Evolutionary conservation across 2,888 invertebrate species (phyloP), one percentile per base, ranked within the genome.

Genomic region (Stratiomys singularior): DNA sequence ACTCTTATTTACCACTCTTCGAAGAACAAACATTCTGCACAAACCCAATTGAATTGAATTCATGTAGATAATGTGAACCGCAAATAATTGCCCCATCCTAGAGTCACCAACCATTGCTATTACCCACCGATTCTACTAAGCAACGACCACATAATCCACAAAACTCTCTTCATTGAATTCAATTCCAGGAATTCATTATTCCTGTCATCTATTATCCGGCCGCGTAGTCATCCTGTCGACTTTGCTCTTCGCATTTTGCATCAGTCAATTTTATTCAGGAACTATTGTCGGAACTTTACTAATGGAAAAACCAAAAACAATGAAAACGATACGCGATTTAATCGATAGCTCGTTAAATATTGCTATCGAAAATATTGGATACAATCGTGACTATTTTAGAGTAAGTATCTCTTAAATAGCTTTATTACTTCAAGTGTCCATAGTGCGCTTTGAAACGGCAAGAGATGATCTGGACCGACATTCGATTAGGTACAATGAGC

Each of bases 261-360:
- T 92, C 63, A 92, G 91, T 84, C 92, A 92, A 83, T 93, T 92
- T 84, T 93, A 93, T 84, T 92, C 92, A 60, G 93, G 92, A 0
- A 91, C 90, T 67, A 90, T 93, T 67, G 92, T 93, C 0, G 92
- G 93, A 0, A 90, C 91, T 0, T 83, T 92, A 77, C 85, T 93
- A 46, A 89, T 90, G 83, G 90, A 91, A 77, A 88, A 90, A 15
- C 90, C 91, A 0, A 90, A 89, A 81, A 90, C 89, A 27, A 92
- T 93, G 63, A 89, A 88, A 78, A 90, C 89, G 1, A 82, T 92
- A 25, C 85, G 88, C 67, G 91, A 92, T 82, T 83, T 93, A 79
- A 82, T 90, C 69, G 85, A 89, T 30, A 92, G 92, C 80, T 87
- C 89, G 23, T 83, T 93, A 79, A 88, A 89, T 78, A 89, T 89